A percentile compares a stretch with the other conserved stretches of the same genome.
Evolutionary conservation across 1,140 invertebrate species (phyloP).

Genomic region (Tachypleus tridentatus): DNA sequence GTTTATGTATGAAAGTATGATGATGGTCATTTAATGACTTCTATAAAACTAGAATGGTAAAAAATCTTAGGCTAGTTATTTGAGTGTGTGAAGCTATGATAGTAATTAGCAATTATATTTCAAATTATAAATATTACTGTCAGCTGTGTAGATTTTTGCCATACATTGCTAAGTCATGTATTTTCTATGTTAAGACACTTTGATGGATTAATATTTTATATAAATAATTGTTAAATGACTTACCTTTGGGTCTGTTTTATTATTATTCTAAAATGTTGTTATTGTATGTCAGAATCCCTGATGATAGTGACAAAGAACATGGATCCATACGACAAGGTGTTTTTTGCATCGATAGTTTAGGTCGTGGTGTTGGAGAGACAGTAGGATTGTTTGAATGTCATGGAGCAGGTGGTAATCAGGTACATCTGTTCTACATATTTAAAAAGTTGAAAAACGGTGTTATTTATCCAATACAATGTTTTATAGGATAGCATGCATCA

Average conservation of each 20-base stretch:
- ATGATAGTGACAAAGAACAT: constrained; percentile 31
- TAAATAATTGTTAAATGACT: background rate
- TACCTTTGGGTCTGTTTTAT: too few relatives aligned
- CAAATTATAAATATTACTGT: too few relatives aligned
- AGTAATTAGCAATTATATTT: background rate
- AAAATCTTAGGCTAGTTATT: too few relatives aligned
- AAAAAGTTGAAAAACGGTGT: background rate
- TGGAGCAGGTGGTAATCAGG: constrained; percentile 89
- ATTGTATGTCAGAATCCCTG: constrained; percentile 32
- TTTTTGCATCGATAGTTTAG: constrained; percentile 81
- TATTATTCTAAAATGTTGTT: background rate
- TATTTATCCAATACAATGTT: too few relatives aligned
- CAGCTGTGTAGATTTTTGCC: too few relatives aligned
- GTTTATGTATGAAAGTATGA: too few relatives aligned
- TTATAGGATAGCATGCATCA: background rate
- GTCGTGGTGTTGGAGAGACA: constrained; percentile 65
- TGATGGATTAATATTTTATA: background rate
- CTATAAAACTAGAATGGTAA: too few relatives aligned
- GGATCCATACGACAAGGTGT: constrained; percentile 54
- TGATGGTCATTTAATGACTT: too few relatives aligned
- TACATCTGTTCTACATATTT: constrained; percentile 26
- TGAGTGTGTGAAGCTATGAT: background rate
- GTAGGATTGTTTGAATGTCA: constrained; percentile 90
- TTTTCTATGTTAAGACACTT: background rate
- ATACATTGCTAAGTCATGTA: too few relatives aligned